These are phyloP conservation scores for Drosophila mauritiana DNA, from an alignment of 1,140 invertebrate genomes.

Conservation along the genomic window DNA sequence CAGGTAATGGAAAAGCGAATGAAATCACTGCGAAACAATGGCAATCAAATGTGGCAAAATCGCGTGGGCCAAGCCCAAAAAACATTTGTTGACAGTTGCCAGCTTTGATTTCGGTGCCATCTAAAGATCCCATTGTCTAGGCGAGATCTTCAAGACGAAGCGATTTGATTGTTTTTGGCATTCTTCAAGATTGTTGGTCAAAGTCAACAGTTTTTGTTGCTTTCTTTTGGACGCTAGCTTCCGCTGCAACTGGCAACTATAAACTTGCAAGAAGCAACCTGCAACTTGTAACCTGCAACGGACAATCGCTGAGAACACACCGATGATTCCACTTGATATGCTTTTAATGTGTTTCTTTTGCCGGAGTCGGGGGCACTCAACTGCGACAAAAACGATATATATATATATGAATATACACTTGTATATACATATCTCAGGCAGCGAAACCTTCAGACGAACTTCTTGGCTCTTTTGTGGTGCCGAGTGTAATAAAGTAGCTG, in stretches of 20 bases:
- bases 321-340: slow-evolving; percentile 75
- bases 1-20: slow-evolving; percentile 40
- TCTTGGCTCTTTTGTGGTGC: slow-evolving; percentile 55
- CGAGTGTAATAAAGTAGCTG: slow-evolving; percentile 71
- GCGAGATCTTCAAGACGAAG: slow-evolving; percentile 16
- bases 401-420: background rate
- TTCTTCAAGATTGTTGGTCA: slow-evolving; percentile 17
- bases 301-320: slow-evolving; percentile 61
- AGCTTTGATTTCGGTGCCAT: slow-evolving; percentile 27
- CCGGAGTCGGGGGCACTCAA: slow-evolving; percentile 60
- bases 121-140: slow-evolving; percentile 30
- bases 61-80: slow-evolving; percentile 56
- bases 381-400: slow-evolving; percentile 51
- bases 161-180: slow-evolving; percentile 22
- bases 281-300: slow-evolving; percentile 28
- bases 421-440: background rate
- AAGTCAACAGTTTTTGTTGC: slow-evolving; percentile 10
- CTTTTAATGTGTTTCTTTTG: slow-evolving; percentile 81
- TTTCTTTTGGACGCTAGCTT: slow-evolving; percentile 13
- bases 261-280: slow-evolving; percentile 18
- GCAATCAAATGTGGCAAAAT: slow-evolving; percentile 65
- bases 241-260: slow-evolving; percentile 20
- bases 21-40: slow-evolving; percentile 50
- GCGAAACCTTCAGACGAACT: slow-evolving; percentile 21
- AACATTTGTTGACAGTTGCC: slow-evolving; percentile 41